Conservation (phyloP, 2,888 invertebrate species). For the Deroplatys truncata region DNA sequence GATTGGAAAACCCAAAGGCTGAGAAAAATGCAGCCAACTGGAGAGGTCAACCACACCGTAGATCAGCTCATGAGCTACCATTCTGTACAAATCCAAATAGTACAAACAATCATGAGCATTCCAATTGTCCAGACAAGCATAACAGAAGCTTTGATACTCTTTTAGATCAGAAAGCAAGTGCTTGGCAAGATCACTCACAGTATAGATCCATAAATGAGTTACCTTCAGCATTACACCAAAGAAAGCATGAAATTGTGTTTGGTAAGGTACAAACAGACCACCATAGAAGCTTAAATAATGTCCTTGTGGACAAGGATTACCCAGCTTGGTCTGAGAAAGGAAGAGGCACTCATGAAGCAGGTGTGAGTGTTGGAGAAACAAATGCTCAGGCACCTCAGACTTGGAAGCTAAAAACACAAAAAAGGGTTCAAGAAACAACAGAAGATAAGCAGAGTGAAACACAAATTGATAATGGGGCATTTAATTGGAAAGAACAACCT, state of each 20-base stretch:
- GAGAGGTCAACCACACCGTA: slow-evolving; percentile 26
- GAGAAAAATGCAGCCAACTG: slow-evolving; percentile 16
- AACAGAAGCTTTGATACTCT: slow-evolving; percentile 27
- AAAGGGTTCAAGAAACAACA: neutral
- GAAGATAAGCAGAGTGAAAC: neutral
- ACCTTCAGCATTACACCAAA: slow-evolving; percentile 19
- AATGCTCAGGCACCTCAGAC: neutral
- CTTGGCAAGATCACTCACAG: slow-evolving; percentile 17
- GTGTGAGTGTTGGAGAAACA: neutral
- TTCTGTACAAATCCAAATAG: slow-evolving; percentile 7
- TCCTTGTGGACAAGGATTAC: slow-evolving; percentile 5
- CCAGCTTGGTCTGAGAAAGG: neutral
- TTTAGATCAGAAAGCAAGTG: neutral
- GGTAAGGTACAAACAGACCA: neutral
- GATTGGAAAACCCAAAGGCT: slow-evolving; percentile 24
- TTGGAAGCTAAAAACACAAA: neutral
- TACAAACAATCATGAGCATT: neutral
- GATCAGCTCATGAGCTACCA: slow-evolving; percentile 25
- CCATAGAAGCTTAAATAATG: neutral
- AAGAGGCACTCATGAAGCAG: neutral
- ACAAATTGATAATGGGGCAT: neutral
- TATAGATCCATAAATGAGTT: slow-evolving; percentile 26
- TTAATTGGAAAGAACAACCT: slow-evolving; percentile 29
- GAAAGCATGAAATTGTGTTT: neutral
- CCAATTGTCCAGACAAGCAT: slow-evolving; percentile 3